Evolutionary conservation across 2,888 invertebrate genomes (phyloP).

Genomic region (Lasius fuliginosus): DNA sequence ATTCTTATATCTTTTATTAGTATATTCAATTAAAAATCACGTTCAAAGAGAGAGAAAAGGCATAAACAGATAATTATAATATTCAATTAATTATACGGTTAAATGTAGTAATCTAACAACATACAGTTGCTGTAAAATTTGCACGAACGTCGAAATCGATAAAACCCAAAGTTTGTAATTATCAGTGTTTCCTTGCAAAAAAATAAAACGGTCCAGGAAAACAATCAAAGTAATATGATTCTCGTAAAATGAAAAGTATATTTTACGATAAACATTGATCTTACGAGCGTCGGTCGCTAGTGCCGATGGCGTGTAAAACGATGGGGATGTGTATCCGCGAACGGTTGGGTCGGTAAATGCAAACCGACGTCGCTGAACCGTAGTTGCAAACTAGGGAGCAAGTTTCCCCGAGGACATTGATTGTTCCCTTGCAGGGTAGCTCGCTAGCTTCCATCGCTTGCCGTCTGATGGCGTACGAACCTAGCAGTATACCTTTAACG

Average conservation of each 20-base stretch:
- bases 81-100: neutral
- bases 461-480: slow-evolving; percentile 71
- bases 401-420: slow-evolving; percentile 68
- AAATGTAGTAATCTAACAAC: neutral
- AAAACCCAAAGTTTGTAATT: neutral
- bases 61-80: neutral
- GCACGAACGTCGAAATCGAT: neutral
- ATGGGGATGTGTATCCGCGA: slow-evolving; percentile 18
- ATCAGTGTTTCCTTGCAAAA: neutral
- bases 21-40: neutral
- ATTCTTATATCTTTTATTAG: neutral
- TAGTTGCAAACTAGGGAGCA: slow-evolving; percentile 40
- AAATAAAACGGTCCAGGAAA: neutral
- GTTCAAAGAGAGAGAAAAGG: neutral
- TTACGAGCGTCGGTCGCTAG: neutral
- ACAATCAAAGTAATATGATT: slow-evolving; percentile 1
- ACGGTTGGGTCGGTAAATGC: slow-evolving; percentile 70
- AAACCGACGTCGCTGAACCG: slow-evolving; percentile 33
- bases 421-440: slow-evolving; percentile 60
- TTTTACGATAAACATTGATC: slow-evolving; percentile 22
- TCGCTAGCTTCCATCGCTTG: slow-evolving; percentile 59
- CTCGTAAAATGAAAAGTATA: neutral
- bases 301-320: slow-evolving; percentile 17
- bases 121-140: neutral
- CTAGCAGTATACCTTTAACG: slow-evolving; percentile 16